Evolutionary conservation across 2,888 invertebrate species (phyloP).

Genomic region (Elysia crispata): DNA sequence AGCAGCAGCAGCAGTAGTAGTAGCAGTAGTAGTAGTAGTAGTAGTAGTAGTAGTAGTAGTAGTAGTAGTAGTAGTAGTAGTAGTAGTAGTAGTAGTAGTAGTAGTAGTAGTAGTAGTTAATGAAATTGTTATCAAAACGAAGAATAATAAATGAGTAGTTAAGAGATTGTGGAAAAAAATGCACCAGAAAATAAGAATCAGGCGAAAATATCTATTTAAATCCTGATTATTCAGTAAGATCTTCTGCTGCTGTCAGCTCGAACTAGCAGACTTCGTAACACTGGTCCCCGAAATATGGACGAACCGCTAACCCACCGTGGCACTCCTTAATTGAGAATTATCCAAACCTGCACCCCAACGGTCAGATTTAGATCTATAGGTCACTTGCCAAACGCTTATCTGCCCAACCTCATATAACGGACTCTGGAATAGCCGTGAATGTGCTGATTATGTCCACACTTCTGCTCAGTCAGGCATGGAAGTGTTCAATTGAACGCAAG

Average conservation of each 20-base stretch:
- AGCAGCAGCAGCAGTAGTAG: neutral
- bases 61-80: slow-evolving; percentile 27
- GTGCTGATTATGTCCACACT: too few species aligned
- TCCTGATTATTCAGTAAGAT: too few species aligned
- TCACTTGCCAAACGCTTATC: neutral
- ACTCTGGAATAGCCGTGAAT: too few species aligned
- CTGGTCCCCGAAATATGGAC: too few species aligned
- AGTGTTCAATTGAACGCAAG: neutral
- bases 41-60: neutral
- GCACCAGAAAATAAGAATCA: neutral
- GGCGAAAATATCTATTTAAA: too few species aligned
- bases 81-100: slow-evolving; percentile 17
- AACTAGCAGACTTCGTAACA: too few species aligned
- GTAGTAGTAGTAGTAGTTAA: neutral
- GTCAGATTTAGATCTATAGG: neutral
- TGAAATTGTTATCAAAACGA: neutral
- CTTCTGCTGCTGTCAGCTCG: too few species aligned
- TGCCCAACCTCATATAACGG: neutral
- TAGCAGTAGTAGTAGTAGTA: too few species aligned
- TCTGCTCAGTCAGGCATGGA: too few species aligned
- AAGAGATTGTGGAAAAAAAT: neutral
- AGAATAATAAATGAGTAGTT: neutral
- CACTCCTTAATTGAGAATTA: slow-evolving; percentile 15
- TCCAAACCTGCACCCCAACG: neutral
- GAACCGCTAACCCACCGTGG: neutral